phyloP scores from a whole-genome alignment of 2,888 invertebrate genomes.

The Dynastes grantii region DNA sequence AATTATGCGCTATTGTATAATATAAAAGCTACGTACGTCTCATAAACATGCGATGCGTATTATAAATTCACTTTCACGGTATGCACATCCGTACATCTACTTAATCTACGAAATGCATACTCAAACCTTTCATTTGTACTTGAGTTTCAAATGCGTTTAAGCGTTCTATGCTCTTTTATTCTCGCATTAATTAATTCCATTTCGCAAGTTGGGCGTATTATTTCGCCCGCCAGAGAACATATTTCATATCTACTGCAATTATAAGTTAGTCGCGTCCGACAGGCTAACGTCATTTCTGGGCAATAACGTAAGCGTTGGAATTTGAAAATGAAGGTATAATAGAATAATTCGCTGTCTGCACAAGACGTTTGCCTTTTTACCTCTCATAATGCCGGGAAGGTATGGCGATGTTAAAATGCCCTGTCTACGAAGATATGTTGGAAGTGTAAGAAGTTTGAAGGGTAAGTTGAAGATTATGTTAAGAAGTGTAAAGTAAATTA shows the following conservation, averaged over 20 bases:
- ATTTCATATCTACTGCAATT: constrained; percentile 34
- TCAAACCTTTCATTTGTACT: neutral
- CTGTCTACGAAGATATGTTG: neutral
- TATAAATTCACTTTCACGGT: constrained; percentile 18
- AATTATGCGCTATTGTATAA: too few relatives aligned
- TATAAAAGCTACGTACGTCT: too few relatives aligned
- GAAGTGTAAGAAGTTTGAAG: neutral
- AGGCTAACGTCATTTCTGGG: constrained; percentile 20
- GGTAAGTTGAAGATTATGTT: neutral
- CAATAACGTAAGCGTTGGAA: constrained; percentile 19
- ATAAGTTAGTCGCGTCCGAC: constrained; percentile 26
- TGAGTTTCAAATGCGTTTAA: neutral
- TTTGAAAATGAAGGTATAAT: constrained; percentile 4
- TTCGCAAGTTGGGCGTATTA: constrained; percentile 38
- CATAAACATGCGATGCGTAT: neutral
- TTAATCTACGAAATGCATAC: neutral
- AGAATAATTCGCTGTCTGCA: neutral
- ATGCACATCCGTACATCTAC: neutral
- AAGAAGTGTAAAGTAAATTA: neutral
- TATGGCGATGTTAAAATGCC: constrained; percentile 14
- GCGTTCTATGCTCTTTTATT: neutral
- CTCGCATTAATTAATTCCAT: constrained; percentile 35
- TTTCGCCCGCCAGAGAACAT: constrained; percentile 15
- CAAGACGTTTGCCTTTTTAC: constrained; percentile 2
- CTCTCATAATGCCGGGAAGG: constrained; percentile 12